Conservation (phyloP, 2,888 invertebrate species). For the Argynnis bischoffii region DNA sequence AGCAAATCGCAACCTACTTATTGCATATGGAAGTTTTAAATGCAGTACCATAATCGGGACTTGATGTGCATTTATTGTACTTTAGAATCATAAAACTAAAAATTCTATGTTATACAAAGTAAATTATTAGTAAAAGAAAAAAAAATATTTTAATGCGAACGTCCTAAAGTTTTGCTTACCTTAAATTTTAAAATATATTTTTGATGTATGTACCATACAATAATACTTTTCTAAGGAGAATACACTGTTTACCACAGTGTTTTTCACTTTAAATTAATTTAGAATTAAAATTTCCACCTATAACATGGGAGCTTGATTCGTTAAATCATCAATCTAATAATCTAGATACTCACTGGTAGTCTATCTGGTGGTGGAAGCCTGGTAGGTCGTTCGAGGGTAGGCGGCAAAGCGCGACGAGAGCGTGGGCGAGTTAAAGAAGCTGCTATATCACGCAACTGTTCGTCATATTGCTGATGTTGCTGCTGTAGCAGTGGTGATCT, state of each 20-base stretch:
- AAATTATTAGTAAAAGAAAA: slow-evolving; percentile 1
- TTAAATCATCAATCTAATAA: not conserved
- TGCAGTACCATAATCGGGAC: slow-evolving; percentile 9
- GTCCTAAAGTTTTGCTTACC: no score
- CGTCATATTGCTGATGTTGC: slow-evolving; percentile 81
- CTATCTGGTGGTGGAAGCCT: slow-evolving; percentile 74
- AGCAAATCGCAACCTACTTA: slow-evolving; percentile 21
- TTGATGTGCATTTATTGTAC: slow-evolving; percentile 8
- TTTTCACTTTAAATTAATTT: no score
- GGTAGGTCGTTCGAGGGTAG: slow-evolving; percentile 82
- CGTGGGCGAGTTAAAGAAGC: slow-evolving; percentile 90
- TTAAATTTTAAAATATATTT: no score
- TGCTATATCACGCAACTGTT: slow-evolving; percentile 91
- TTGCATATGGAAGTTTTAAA: slow-evolving; percentile 21
- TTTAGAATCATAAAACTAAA: slow-evolving; percentile 2
- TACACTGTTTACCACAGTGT: no score
- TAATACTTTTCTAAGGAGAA: no score
- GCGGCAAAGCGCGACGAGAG: slow-evolving; percentile 77
- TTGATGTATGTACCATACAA: no score
- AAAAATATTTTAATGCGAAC: not conserved
- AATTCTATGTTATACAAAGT: no score
- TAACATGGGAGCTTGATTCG: no score
- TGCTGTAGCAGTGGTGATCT: slow-evolving; percentile 75
- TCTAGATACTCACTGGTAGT: slow-evolving; percentile 57
- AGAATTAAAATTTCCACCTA: no score